phyloP scores from a whole-genome alignment of 2,797 vertebrate genomes.

The Oryzias dopingdopingensis region DNA sequence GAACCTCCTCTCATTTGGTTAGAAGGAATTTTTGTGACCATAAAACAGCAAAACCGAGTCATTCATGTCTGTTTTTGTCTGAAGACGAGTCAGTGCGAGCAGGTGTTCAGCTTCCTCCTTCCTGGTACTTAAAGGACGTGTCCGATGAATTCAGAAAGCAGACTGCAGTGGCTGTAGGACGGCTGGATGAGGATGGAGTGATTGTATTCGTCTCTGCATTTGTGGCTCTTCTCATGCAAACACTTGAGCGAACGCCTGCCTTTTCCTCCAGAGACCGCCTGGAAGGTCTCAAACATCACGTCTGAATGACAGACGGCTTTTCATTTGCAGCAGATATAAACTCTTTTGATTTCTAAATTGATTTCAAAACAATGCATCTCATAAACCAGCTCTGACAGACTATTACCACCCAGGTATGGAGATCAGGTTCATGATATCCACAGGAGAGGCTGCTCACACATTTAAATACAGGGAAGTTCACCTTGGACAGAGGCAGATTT shows the following conservation, averaged over 20 bases:
- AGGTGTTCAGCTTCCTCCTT: too few relatives aligned
- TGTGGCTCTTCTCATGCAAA: background rate
- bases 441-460: background rate
- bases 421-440: background rate
- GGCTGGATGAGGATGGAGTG: background rate
- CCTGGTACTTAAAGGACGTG: background rate
- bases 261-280: slow-evolving; percentile 8
- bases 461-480: slow-evolving; percentile 1
- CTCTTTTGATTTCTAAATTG: slow-evolving; percentile 35
- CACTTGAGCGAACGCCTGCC: background rate
- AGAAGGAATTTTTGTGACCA: too few relatives aligned
- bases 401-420: slow-evolving; percentile 8
- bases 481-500: background rate
- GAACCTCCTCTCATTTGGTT: background rate
- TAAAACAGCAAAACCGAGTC: too few relatives aligned
- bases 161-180: background rate
- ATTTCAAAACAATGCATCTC: slow-evolving; percentile 19
- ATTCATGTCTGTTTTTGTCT: too few relatives aligned
- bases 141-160: background rate
- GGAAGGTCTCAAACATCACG: slow-evolving; percentile 16
- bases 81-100: too few relatives aligned
- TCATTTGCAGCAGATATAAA: slow-evolving; percentile 7
- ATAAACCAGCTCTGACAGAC: slow-evolving; percentile 18
- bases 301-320: slow-evolving; percentile 5
- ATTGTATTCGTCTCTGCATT: slow-evolving; percentile 8